These are phyloP conservation scores for Mesopsocus fuscifrons DNA, from an alignment of 2,888 invertebrate species.

Conservation along the genomic window DNA sequence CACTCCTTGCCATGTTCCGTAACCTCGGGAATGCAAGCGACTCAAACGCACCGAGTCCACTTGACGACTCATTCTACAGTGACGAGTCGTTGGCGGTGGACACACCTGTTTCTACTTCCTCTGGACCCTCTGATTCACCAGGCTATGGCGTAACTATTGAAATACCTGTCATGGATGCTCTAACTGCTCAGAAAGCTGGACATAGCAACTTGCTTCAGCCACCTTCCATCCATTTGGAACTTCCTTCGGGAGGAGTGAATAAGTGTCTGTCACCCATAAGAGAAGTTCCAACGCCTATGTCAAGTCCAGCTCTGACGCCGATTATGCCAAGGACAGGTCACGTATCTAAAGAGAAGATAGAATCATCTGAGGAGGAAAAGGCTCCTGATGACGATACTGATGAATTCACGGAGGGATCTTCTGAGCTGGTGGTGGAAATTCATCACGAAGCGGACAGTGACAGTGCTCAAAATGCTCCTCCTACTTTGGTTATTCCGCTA, in stretches of 20 bases:
- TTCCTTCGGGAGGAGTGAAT: slow-evolving; percentile 43
- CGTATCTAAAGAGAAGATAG: slow-evolving; percentile 27
- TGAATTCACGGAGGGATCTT: slow-evolving; percentile 25
- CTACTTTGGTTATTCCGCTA: slow-evolving; percentile 36
- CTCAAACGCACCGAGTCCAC: slow-evolving; percentile 40
- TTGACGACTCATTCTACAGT: slow-evolving; percentile 14
- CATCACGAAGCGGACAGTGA: slow-evolving; percentile 23
- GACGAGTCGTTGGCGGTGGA: slow-evolving; percentile 36
- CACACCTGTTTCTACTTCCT: slow-evolving; percentile 37
- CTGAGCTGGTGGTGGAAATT: slow-evolving; percentile 26
- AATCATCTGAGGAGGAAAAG: slow-evolving; percentile 24
- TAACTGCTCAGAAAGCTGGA: slow-evolving; percentile 40
- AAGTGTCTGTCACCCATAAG: slow-evolving; percentile 64
- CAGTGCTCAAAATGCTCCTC: slow-evolving; percentile 10
- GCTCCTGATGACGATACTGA: slow-evolving; percentile 24
- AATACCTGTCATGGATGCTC: slow-evolving; percentile 43
- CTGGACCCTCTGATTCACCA: slow-evolving; percentile 42
- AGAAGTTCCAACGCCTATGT: slow-evolving; percentile 39
- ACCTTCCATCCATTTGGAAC: slow-evolving; percentile 56
- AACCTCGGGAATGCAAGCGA: slow-evolving; percentile 46
- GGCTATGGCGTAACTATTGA: slow-evolving; percentile 31
- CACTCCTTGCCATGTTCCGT: slow-evolving; percentile 58
- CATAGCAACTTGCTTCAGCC: slow-evolving; percentile 46
- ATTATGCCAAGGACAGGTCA: slow-evolving; percentile 31
- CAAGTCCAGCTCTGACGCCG: slow-evolving; percentile 48